Percentiles rank a stretch among this genome's conserved stretches.
Conservation (phyloP, 2,888 invertebrate genomes). For the Melanostoma scalare region DNA sequence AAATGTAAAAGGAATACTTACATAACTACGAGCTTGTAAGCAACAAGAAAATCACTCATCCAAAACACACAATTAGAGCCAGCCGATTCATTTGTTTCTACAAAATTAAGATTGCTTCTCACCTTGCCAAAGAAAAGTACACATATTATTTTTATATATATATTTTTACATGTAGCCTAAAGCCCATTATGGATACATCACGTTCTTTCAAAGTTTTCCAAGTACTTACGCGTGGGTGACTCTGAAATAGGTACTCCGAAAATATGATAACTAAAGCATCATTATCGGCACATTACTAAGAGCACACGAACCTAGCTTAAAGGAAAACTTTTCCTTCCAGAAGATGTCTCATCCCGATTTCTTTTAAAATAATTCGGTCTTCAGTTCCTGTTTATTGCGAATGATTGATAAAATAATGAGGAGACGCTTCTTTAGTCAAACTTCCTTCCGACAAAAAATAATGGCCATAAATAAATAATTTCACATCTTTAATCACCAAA, state of each 20-base stretch:
- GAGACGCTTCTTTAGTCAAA: constrained; percentile 13
- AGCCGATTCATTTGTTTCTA: too few species aligned
- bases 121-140: too few species aligned
- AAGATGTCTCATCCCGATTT: background rate
- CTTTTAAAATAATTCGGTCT: constrained; percentile 20
- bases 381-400: background rate
- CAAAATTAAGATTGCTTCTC: too few species aligned
- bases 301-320: constrained; percentile 10
- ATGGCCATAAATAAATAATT: constrained; percentile 47
- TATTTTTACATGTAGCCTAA: too few species aligned
- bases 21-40: too few species aligned
- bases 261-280: constrained; percentile 51
- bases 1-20: too few species aligned
- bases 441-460: constrained; percentile 16
- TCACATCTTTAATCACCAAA: constrained; percentile 31
- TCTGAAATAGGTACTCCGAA: constrained; percentile 8
- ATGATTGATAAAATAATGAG: constrained; percentile 45
- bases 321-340: constrained; percentile 30
- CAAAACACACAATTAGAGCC: too few species aligned
- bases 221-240: too few species aligned
- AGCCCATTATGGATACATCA: too few species aligned
- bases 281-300: constrained; percentile 68
- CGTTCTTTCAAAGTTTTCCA: too few species aligned
- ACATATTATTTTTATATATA: too few species aligned
- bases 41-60: too few species aligned